Evolutionary conservation across 2,113 vertebrate species (phyloP).

Genomic region (Butorides virescens): DNA sequence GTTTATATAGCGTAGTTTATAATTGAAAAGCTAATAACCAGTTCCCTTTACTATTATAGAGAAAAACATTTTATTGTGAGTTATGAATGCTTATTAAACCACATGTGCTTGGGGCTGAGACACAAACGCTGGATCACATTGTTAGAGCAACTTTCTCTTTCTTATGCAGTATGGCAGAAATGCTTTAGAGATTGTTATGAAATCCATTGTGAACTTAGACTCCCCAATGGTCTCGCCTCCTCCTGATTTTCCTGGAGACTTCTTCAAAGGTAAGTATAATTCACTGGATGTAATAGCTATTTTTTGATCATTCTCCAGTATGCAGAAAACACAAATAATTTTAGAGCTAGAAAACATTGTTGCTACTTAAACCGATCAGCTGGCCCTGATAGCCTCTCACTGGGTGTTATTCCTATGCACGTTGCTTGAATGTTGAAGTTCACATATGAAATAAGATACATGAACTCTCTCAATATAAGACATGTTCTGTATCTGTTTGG

Average conservation of each 20-base stretch:
- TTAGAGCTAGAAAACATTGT: not conserved
- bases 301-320: not conserved
- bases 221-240: slow-evolving; percentile 91
- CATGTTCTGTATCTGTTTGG: not conserved
- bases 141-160: not conserved
- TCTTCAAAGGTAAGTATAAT: slow-evolving; percentile 89
- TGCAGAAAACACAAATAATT: not conserved
- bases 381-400: not conserved
- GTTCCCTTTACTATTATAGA: not conserved
- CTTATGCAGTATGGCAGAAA: slow-evolving; percentile 91
- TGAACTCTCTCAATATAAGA: not conserved
- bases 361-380: not conserved
- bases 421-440: not conserved
- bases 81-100: not conserved
- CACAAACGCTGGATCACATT: not conserved
- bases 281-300: not conserved
- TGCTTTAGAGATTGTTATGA: slow-evolving; percentile 98
- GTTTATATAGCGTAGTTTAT: not conserved
- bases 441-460: not conserved
- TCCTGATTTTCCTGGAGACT: slow-evolving; percentile 91
- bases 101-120: not conserved
- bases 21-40: not conserved
- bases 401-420: not conserved
- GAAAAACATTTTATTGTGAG: not conserved
- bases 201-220: slow-evolving; percentile 96